Evolutionary conservation across 1,140 invertebrate species (phyloP).

Genomic region (Cyrtorhinus lividipennis): DNA sequence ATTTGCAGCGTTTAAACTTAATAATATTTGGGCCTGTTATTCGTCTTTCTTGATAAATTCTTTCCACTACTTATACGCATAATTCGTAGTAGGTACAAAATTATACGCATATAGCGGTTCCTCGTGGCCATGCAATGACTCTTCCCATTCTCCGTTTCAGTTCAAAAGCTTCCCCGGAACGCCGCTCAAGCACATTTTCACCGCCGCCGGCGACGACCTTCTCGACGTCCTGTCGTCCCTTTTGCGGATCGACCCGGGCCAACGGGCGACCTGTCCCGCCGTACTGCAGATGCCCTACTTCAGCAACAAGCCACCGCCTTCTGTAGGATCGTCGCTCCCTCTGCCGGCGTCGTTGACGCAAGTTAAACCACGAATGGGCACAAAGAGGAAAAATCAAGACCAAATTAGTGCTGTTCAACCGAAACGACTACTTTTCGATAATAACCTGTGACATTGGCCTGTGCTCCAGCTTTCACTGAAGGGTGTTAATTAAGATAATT

Average conservation of each 20-base stretch:
- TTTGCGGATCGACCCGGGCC: slow-evolving; percentile 70
- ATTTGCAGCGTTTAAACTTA: too few species aligned
- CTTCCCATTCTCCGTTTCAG: too few species aligned
- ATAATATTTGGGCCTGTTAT: too few species aligned
- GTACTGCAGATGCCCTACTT: slow-evolving; percentile 68
- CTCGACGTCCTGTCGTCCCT: slow-evolving; percentile 66
- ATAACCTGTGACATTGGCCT: too few species aligned
- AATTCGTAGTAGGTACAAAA: too few species aligned
- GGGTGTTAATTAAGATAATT: too few species aligned
- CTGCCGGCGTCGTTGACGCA: slow-evolving; percentile 16
- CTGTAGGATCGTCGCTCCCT: slow-evolving; percentile 19
- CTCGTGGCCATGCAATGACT: too few species aligned
- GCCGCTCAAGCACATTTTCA: slow-evolving; percentile 83
- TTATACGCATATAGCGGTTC: too few species aligned
- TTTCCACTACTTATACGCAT: too few species aligned
- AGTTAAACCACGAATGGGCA: not conserved
- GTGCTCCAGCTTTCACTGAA: too few species aligned
- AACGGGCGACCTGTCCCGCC: slow-evolving; percentile 65
- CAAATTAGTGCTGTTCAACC: slow-evolving; percentile 18
- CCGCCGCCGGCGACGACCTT: slow-evolving; percentile 87
- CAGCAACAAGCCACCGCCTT: slow-evolving; percentile 23
- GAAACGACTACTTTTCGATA: slow-evolving; percentile 19
- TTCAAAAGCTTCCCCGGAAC: slow-evolving; percentile 77
- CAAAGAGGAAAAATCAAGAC: slow-evolving; percentile 20
- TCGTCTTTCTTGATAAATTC: too few species aligned